Evolutionary conservation across 2,888 invertebrate species (phyloP), one percentile per base, ranked within the genome.

Genomic region (Eupeodes latifasciatus): DNA sequence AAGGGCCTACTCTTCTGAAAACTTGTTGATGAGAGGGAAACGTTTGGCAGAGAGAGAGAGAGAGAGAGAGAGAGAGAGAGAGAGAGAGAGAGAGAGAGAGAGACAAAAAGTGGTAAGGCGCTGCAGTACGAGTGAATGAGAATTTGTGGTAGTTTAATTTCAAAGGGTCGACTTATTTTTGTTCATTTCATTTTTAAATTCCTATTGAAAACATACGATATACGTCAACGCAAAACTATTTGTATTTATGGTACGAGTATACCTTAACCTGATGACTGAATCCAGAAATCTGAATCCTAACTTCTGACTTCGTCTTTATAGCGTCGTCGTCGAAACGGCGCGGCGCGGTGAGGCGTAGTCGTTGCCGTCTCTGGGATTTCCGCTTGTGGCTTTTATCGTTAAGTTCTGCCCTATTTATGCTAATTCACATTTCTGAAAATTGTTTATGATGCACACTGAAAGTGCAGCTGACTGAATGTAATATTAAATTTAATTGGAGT

Each of bases 341-440:
- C 27, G 27, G 3, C 3, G 27, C 27, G 27, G 27, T 3, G 14
- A 5, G 5, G 14, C 5, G 12, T 51, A 40, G 9, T 27, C 2
- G 27, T 27, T 14, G 12, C 16, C 57, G 40, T 62, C 62, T 5
- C 62, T 62, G 40, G 16, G 62, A 62, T 62, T 62, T 62, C 40
- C 16, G 62, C 16, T 44, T 44, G n/a, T 40, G 40, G 62, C 16
- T 62, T 62, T 62, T 36, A 36, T 61, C 61, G 61, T 62, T 62
- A 62, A 16, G 36, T 9, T 9, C 6, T 40, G 5, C 40, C 9
- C 40, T 0, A 40, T 5, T 40, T 1, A 5, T 40, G 6, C 4
- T 40, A 5, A 40, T 40, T 40, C 6, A 5, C 40, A 40, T 40
- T 40, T 40, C 40, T 40, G 5, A 40, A 40, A 40, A 40, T 0